Base-by-base conservation (phyloP, 2,888 invertebrate genomes). In the Scaptodrosophila latifasciaeformis region DNA sequence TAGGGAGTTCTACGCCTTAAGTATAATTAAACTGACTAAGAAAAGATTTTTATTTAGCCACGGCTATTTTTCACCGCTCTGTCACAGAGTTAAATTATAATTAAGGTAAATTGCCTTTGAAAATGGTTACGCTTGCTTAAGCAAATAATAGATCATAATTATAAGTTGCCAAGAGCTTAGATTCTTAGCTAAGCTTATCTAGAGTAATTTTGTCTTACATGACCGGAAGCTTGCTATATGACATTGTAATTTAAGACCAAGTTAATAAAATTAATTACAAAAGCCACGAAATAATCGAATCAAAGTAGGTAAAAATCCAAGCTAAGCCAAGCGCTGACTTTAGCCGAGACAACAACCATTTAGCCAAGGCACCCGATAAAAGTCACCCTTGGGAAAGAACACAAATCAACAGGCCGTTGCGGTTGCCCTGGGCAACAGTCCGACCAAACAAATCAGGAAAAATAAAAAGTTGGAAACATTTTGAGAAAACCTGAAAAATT, bases 71-170 rank as follows among this genome's bases (percentile, higher is more conserved):
- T n/a, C n/a, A n/a, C n/a, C n/a, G n/a, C n/a, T 15, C 6, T 34
- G 34, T 34, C 34, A 34, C 5, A 34, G 13, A 34, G 34, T 34
- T 34, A 12, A 34, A 34, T 43, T 1, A 5, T 45, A 59, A 59
- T 54, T 59, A 53, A 15, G 12, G 40, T n/a, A 45, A 51, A 54
- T 59, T 48, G 47, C 29, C 9, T 27, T 46, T 55, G 43, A 58
- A 60, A 54, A 52, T 17, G 44, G 69, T 65, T 68, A 65, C 71
- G 79, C 58, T 67, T 49, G 55, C 76, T 48, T 62, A 30, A 21
- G 27, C 44, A 48, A 52, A 51, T 57, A 67, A 59, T 44, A 46
- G 57, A 31, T 27, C 29, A 7, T 67, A 78, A 70, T 70, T 67
- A 48, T 44, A 44, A 53, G 34, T 30, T 31, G 30, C 43, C 0